Evolutionary conservation across 1,140 invertebrate genomes (phyloP).

Genomic region (Anadara kagoshimensis): DNA sequence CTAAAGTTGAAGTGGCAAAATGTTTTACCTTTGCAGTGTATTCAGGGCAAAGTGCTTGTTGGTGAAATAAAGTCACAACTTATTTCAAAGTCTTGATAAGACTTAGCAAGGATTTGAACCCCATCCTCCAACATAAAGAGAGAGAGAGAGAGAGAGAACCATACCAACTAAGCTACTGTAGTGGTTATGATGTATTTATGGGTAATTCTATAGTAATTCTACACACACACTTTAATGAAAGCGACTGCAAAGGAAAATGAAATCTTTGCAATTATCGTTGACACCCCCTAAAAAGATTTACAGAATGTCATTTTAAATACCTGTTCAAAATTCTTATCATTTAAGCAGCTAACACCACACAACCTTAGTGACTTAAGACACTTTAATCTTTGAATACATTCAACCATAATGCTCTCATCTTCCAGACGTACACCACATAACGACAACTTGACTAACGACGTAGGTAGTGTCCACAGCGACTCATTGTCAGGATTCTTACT

Average conservation of each 20-base stretch:
- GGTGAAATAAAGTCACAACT: too few species aligned
- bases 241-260: background rate
- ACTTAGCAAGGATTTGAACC: too few species aligned
- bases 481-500: slow-evolving; percentile 49
- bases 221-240: too few species aligned
- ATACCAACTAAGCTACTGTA: too few species aligned
- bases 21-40: too few species aligned
- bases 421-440: slow-evolving; percentile 63
- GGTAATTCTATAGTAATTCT: too few species aligned
- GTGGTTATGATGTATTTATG: too few species aligned
- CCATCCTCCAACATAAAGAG: too few species aligned
- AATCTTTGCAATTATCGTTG: background rate
- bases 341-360: slow-evolving; percentile 65
- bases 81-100: too few species aligned
- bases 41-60: too few species aligned
- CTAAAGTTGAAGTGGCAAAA: too few species aligned
- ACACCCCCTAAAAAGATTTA: background rate
- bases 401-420: slow-evolving; percentile 60
- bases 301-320: slow-evolving; percentile 32
- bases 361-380: slow-evolving; percentile 53
- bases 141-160: too few species aligned
- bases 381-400: slow-evolving; percentile 58
- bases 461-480: slow-evolving; percentile 62
- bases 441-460: slow-evolving; percentile 58
- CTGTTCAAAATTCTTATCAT: slow-evolving; percentile 60